Evolutionary conservation across 2,888 invertebrate genomes (phyloP), one percentile per base, ranked within the genome.

Genomic region (Aethes cnicana): DNA sequence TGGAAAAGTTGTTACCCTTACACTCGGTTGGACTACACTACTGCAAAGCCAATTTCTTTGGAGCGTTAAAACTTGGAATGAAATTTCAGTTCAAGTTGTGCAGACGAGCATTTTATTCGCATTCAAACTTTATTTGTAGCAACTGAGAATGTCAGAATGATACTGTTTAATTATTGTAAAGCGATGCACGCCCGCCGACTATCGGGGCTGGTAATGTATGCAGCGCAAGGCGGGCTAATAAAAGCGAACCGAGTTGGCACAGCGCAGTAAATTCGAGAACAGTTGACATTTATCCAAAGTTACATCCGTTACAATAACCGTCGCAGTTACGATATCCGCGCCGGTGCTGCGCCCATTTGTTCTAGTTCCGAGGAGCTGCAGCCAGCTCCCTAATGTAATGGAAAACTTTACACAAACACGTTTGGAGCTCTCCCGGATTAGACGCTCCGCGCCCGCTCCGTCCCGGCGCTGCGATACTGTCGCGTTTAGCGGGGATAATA

Each of bases 251-350:
- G n/a, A 73, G 77, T 69, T 71, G 71, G 70, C 67, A n/a, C n/a
- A 65, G 69, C 72, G 80, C 80, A 79, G 70, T 87, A 85, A 85
- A 87, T 87, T 84, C 75, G 74, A 75, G 79, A 76, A 77, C 79
- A 80, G 82, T 84, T 81, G 87, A 88, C 87, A 77, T 85, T 87
- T 87, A 88, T 87, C 83, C 86, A 81, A 84, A 87, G 84, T 84
- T 81, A 84, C 86, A 85, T 87, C 81, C 84, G 81, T 83, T 81
- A 84, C 84, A 84, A 85, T 87, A 87, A 84, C 83, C 81, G 79
- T 78, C 71, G 78, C 80, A 76, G 81, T 78, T 77, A 76, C 84
- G 81, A 83, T 86, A 86, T 84, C 84, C 81, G 73, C 74, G 79
- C 77, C 30, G 39, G 46, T 25, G 74, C 72, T 64, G 68, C 61